Conservation (phyloP, 2,888 invertebrate species). For the Graphium colonna region DNA sequence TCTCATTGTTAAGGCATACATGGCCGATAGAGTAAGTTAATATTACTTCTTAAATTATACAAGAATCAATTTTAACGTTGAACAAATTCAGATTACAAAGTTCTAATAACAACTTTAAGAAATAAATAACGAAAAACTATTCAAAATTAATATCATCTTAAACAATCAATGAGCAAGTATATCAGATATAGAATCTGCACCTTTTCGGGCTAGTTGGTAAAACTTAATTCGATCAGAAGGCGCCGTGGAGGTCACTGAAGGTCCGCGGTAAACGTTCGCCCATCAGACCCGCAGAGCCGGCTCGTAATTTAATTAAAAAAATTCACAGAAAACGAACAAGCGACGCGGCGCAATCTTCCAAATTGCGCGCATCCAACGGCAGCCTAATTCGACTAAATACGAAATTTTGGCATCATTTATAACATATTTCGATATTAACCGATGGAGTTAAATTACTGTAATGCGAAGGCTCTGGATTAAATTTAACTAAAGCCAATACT, state of each 20-base stretch:
- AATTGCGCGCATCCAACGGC: constrained; percentile 61
- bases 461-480: constrained; percentile 71
- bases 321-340: constrained; percentile 72
- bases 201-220: constrained; percentile 9
- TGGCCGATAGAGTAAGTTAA: too few relatives aligned
- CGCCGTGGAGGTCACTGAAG: constrained; percentile 36
- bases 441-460: constrained; percentile 63
- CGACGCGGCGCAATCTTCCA: constrained; percentile 61
- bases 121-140: constrained; percentile 18
- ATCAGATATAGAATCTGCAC: too few relatives aligned
- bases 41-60: too few relatives aligned
- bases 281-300: constrained; percentile 61
- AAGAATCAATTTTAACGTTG: too few relatives aligned
- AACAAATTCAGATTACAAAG: too few relatives aligned
- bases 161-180: too few relatives aligned
- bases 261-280: constrained; percentile 42
- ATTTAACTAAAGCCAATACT: constrained; percentile 75
- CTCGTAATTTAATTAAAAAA: constrained; percentile 78
- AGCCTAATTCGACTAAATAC: constrained; percentile 76
- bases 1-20: too few relatives aligned
- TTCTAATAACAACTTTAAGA: constrained; percentile 10
- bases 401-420: constrained; percentile 67
- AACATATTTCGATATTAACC: constrained; percentile 76
- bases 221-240: constrained; percentile 27
- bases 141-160: too few relatives aligned